A percentile compares a stretch with the other conserved stretches of the same genome.
Evolutionary conservation across 2,888 invertebrate genomes (phyloP).

Genomic region (Diarsia dahlii): DNA sequence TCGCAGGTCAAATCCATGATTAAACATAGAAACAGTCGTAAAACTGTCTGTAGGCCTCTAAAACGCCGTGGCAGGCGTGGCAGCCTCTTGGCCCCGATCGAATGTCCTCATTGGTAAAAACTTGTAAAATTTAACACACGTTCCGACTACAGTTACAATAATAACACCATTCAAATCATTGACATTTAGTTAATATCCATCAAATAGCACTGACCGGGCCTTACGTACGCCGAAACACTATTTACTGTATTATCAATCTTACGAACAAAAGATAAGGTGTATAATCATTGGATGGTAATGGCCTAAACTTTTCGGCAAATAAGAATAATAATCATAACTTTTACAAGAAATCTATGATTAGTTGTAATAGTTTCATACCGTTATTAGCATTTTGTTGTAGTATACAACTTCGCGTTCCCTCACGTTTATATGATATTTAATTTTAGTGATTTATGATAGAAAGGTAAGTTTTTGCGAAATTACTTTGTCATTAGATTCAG

Average conservation of each 20-base stretch:
- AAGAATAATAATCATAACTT: conserved; percentile 46
- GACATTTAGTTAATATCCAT: conserved; percentile 64
- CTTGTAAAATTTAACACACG: conserved; percentile 59
- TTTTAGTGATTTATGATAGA: conserved; percentile 45
- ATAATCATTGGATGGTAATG: not conserved
- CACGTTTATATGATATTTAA: conserved; percentile 55
- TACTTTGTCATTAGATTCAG: conserved; percentile 11
- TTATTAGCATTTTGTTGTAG: conserved; percentile 50
- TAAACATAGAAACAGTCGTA: conserved; percentile 25
- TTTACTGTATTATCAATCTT: conserved; percentile 24
- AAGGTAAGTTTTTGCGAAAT: conserved; percentile 18
- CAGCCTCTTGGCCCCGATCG: conserved; percentile 37
- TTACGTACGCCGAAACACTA: conserved; percentile 5
- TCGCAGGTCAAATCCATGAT: conserved; percentile 29
- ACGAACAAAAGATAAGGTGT: not conserved
- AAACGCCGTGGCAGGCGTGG: not conserved
- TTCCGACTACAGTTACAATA: conserved; percentile 60
- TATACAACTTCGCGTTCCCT: conserved; percentile 5
- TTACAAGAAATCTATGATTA: conserved; percentile 56
- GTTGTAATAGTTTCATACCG: conserved; percentile 44
- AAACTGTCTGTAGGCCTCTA: conserved; percentile 12
- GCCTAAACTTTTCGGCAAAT: conserved; percentile 25
- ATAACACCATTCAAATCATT: conserved; percentile 65
- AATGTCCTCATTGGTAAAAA: conserved; percentile 53
- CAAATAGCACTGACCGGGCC: conserved; percentile 48